Conservation (phyloP, 2,113 vertebrate genomes). For the Oxyura jamaicensis region DNA sequence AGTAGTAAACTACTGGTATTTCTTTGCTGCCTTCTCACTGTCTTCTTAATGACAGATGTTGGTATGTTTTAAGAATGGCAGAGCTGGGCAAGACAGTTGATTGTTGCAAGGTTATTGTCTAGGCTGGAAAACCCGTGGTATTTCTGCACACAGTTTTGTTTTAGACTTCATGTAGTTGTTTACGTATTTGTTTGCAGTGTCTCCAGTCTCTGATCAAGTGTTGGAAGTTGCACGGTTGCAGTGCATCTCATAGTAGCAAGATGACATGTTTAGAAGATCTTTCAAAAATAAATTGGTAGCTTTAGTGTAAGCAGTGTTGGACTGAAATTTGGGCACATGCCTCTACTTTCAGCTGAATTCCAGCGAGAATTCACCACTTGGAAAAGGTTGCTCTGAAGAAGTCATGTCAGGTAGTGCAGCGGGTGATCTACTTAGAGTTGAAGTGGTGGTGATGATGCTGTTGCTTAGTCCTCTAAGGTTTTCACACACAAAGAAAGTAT, state of each 20-base stretch:
- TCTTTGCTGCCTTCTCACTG: not conserved
- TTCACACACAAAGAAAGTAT: not conserved
- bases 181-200: not conserved
- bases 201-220: not conserved
- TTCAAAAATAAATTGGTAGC: not conserved
- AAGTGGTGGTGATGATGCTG: not conserved
- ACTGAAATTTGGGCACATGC: not conserved
- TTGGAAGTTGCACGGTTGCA: not conserved
- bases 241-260: not conserved
- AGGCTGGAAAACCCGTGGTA: not conserved
- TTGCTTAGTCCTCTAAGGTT: not conserved
- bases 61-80: not conserved
- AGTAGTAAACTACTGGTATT: not conserved
- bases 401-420: not conserved
- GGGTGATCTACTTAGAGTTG: not conserved
- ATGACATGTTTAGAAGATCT: not conserved
- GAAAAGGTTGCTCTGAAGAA: not conserved
- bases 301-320: not conserved
- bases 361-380: not conserved
- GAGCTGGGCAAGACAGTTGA: not conserved
- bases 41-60: not conserved
- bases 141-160: not conserved
- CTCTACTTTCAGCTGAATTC: not conserved
- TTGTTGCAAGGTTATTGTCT: not conserved
- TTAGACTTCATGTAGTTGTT: not conserved